Base-by-base conservation (phyloP, 2,888 invertebrate species). In the Aethes cnicana region DNA sequence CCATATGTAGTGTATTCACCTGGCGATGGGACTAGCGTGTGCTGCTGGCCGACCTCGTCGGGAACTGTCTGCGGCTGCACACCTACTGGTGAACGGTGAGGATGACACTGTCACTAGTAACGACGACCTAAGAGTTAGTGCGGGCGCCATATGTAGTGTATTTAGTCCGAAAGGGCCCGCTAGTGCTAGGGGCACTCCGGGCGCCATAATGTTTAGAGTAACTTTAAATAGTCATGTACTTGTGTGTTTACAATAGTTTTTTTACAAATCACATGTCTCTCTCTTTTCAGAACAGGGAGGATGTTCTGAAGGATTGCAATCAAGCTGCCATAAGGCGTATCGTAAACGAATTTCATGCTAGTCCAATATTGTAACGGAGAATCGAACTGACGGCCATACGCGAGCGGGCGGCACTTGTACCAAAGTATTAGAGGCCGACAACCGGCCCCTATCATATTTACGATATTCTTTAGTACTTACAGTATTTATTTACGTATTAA, bases 51-150 rank as follows among this genome's bases (percentile, higher is more conserved):
- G 97, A 97, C 76, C 86, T 97, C 28, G 96, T 96, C 11, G 96
- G 95, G 61, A 95, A 96, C 81, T 96, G 96, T 72, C 87, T 97
- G 55, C 93, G 96, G 69, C 94, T 96, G 78, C 97, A 95, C 83
- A 91, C 94, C 59, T 96, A 94, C 68, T 94, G 94, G 93, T 94
- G 91, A 91, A 79, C 48, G 63, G 76, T 70, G n/a, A 59, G 68
- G 50, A 32, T 47, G 21, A 18, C 12, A 8, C 28, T 21, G 32
- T 12, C 2, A 37, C 1, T 6, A 23, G 2, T n/a, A n/a, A n/a
- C n/a, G n/a, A n/a, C n/a, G n/a, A n/a, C n/a, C n/a, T n/a, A n/a
- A n/a, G n/a, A n/a, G n/a, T n/a, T n/a, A n/a, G n/a, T n/a, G n/a
- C n/a, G n/a, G n/a, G n/a, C n/a, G n/a, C n/a, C n/a, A n/a, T n/a